Evolutionary conservation across 2,888 invertebrate species (phyloP).

Genomic region (Pseudococcus longispinus): DNA sequence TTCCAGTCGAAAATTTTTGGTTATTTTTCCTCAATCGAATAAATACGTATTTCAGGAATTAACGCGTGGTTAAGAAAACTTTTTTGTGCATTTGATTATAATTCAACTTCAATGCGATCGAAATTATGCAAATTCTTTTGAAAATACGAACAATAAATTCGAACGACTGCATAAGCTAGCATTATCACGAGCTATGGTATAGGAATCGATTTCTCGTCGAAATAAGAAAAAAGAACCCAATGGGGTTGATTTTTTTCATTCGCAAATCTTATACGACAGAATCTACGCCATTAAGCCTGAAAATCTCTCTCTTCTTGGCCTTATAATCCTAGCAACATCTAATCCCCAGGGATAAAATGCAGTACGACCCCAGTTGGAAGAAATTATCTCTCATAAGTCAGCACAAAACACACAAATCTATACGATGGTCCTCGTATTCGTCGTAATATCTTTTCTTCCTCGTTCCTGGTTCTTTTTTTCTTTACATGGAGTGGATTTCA

Average conservation of each 20-base stretch:
- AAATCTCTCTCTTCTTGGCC: neutral
- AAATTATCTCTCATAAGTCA: conserved; percentile 16
- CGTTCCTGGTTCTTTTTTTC: neutral
- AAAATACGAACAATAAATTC: too few species aligned
- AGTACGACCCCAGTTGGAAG: neutral
- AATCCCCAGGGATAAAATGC: neutral
- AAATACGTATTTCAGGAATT: too few species aligned
- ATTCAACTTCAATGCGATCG: too few species aligned
- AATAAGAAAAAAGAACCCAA: neutral
- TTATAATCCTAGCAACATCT: conserved; percentile 6
- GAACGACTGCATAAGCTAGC: too few species aligned
- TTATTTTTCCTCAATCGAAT: too few species aligned
- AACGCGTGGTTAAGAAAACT: too few species aligned
- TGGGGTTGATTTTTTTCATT: neutral
- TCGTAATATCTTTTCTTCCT: neutral
- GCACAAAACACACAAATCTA: neutral
- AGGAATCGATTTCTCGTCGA: neutral
- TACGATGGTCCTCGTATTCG: neutral
- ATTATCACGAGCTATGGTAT: neutral
- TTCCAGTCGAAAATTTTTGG: too few species aligned
- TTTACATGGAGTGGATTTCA: neutral
- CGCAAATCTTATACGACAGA: neutral
- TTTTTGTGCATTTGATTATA: too few species aligned
- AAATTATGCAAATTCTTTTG: too few species aligned
- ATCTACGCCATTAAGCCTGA: neutral